phyloP scores from a whole-genome alignment of 1,140 invertebrate species.

The Listronotus oregonensis region DNA sequence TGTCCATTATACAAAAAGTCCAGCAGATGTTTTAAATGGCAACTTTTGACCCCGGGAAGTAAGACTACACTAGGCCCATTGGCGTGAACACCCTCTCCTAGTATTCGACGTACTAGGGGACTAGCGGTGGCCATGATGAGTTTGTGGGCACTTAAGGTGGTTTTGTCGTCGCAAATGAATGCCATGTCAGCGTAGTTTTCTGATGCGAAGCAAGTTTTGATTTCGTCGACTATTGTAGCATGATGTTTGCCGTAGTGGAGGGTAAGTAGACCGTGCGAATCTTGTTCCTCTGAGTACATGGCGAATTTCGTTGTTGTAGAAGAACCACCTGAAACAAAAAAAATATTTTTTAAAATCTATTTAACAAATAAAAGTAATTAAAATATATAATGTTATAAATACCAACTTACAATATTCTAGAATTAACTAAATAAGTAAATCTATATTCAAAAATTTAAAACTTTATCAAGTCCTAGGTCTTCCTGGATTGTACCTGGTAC shows the following conservation, averaged over 20 bases:
- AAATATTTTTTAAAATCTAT: no score
- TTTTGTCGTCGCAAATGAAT: constrained; percentile 78
- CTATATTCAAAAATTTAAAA: no score
- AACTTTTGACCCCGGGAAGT: constrained; percentile 77
- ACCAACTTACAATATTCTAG: no score
- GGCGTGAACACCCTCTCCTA: constrained; percentile 73
- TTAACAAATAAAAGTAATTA: no score
- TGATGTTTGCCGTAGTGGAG: constrained; percentile 89
- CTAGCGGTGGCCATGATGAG: constrained; percentile 82
- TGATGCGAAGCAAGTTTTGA: constrained; percentile 80
- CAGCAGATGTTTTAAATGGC: constrained; percentile 76
- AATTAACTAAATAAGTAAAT: no score
- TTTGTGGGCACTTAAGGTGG: constrained; percentile 75
- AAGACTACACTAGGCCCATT: constrained; percentile 76
- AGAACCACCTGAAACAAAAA: constrained; percentile 42
- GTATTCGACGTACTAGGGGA: constrained; percentile 75
- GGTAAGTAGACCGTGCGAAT: constrained; percentile 68
- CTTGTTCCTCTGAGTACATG: constrained; percentile 57
- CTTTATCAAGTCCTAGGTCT: no score
- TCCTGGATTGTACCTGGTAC: no score
- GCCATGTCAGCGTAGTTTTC: constrained; percentile 82
- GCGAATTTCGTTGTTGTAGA: constrained; percentile 47
- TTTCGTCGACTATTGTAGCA: constrained; percentile 84
- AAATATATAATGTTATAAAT: no score
- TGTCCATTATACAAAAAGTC: constrained; percentile 85